Percentiles rank a stretch among this genome's conserved stretches.
phyloP scores from a whole-genome alignment of 2,797 vertebrate species.

The Syncerus caffer region DNA sequence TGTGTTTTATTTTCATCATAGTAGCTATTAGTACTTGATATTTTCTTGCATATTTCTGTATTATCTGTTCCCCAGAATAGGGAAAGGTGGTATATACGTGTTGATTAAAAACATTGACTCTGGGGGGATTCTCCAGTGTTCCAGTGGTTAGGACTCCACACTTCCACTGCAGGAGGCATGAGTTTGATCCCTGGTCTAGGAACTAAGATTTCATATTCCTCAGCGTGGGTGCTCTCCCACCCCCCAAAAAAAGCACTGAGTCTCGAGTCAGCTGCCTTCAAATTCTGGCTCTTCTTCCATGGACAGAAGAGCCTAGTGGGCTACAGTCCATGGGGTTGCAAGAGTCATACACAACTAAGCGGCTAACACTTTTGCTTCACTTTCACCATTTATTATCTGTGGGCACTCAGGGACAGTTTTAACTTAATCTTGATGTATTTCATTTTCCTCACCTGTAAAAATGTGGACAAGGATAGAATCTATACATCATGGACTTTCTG shows the following conservation, averaged over 20 bases:
- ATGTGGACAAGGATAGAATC: neutral
- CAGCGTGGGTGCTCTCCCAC: neutral
- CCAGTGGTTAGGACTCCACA: neutral
- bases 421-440: slow-evolving; percentile 3
- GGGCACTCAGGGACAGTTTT: neutral
- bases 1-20: neutral
- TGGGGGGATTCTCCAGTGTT: neutral
- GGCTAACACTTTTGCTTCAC: neutral
- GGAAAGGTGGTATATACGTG: neutral
- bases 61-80: neutral
- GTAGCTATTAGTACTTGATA: neutral
- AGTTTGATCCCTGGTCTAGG: neutral
- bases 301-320: neutral
- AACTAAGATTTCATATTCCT: neutral
- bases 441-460: neutral
- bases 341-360: neutral
- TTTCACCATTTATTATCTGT: neutral
- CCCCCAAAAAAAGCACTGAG: neutral
- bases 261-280: neutral
- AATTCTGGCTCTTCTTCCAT: neutral
- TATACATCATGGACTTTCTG: neutral
- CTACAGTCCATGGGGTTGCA: neutral
- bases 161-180: neutral
- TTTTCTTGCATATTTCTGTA: neutral
- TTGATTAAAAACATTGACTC: neutral